These are phyloP conservation scores for Lipotes vexillifer DNA, from an alignment of 2,113 vertebrate genomes.

Conservation along the genomic window DNA sequence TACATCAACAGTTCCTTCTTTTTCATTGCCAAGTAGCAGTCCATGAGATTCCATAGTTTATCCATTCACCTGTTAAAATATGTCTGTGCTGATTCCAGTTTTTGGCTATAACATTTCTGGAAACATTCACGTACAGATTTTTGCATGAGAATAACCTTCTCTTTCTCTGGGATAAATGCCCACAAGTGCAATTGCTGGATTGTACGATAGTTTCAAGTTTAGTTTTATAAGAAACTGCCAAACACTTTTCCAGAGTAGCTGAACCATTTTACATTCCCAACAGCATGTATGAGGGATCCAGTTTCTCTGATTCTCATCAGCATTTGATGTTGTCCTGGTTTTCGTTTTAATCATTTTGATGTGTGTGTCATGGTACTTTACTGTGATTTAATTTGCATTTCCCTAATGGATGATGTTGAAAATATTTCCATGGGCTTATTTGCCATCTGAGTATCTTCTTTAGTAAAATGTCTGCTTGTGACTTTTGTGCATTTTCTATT, in stretches of 20 bases:
- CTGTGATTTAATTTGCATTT: not conserved
- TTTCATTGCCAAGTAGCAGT: too few species aligned
- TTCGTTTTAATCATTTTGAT: not conserved
- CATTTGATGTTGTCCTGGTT: not conserved
- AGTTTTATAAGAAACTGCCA: not conserved
- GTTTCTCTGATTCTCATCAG: too few species aligned
- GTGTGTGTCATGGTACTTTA: not conserved
- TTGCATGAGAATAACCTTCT: not conserved
- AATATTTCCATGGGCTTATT: not conserved
- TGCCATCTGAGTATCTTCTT: not conserved
- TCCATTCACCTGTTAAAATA: not conserved
- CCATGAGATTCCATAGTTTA: accelerated
- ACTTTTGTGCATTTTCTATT: not conserved
- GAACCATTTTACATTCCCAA: not conserved
- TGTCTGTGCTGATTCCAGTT: not conserved
- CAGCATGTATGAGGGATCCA: accelerated
- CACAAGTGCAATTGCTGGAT: too few species aligned
- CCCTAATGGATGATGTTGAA: not conserved
- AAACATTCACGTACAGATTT: not conserved
- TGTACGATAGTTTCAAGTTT: accelerated
- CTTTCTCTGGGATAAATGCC: not conserved
- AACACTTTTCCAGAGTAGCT: not conserved
- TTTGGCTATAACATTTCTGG: not conserved
- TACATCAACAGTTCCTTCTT: too few species aligned
- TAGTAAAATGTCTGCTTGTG: not conserved